Evolutionary conservation across 37 sponge, comb jelly and placozoan genomes (phyloP).

Genomic region (Halichondria panicea): DNA sequence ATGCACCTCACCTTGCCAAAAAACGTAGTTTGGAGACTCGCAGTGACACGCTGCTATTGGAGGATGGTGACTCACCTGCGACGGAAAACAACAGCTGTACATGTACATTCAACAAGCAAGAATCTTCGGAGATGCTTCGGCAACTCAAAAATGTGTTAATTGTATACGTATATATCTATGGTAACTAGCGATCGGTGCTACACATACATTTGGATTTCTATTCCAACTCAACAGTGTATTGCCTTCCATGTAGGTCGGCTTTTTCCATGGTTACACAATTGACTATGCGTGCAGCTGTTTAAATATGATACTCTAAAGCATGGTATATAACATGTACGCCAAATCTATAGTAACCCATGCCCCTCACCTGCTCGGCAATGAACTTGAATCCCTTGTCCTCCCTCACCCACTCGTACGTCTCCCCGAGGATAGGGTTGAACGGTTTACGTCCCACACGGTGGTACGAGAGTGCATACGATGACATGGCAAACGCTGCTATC

Average conservation of each 20-base stretch:
- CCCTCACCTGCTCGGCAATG: conserved; percentile 82
- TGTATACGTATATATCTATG: too few species aligned
- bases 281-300: background rate
- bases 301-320: background rate
- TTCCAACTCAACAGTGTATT: too few species aligned
- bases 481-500: conserved; percentile 74
- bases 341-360: too few species aligned
- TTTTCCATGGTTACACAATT: background rate
- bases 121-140: too few species aligned
- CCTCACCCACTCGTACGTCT: conserved; percentile 60
- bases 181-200: too few species aligned
- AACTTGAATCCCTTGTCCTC: conserved; percentile 80
- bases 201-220: too few species aligned
- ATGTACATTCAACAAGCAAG: too few species aligned
- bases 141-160: too few species aligned
- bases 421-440: conserved; percentile 82
- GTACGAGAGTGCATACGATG: conserved; percentile 41
- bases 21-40: conserved; percentile 64
- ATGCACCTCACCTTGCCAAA: conserved; percentile 77
- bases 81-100: background rate
- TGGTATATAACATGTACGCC: background rate
- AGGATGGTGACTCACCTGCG: conserved; percentile 89
- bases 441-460: conserved; percentile 70
- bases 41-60: conserved; percentile 88
- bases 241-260: too few species aligned